These are phyloP conservation scores for Pogoniulus pusillus DNA, from an alignment of 2,797 vertebrate species.

Conservation along the genomic window DNA sequence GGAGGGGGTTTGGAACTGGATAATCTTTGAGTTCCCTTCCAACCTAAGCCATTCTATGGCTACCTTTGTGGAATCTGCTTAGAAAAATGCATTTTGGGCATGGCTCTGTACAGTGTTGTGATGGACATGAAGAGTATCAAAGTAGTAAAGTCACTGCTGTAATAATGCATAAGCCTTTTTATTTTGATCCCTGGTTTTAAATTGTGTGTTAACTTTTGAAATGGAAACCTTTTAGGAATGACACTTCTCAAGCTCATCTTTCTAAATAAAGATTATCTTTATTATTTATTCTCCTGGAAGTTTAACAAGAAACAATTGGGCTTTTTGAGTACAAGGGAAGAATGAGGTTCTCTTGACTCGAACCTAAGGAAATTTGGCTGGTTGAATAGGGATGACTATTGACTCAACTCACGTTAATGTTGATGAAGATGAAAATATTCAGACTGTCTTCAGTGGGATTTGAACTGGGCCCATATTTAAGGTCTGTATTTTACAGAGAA, in stretches of 20 bases:
- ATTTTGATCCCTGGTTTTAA: not conserved
- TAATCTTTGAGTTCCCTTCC: no score
- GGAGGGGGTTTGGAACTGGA: no score
- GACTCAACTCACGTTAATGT: slow-evolving; percentile 9
- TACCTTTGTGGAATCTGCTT: not conserved
- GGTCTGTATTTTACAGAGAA: slow-evolving; percentile 42
- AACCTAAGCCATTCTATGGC: no score
- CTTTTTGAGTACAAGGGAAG: slow-evolving; percentile 42
- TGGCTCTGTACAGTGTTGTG: not conserved
- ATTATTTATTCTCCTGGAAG: slow-evolving; percentile 33
- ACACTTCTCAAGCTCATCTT: not conserved
- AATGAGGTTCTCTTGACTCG: slow-evolving; percentile 30
- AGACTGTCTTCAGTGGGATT: slow-evolving; percentile 15
- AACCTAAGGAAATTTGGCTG: slow-evolving; percentile 39
- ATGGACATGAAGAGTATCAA: not conserved
- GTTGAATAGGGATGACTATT: slow-evolving; percentile 32
- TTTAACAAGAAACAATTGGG: slow-evolving; percentile 25
- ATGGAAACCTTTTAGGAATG: slow-evolving; percentile 8
- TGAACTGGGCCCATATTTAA: slow-evolving; percentile 27
- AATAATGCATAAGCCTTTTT: not conserved
- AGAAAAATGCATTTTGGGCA: not conserved
- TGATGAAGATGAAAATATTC: slow-evolving; percentile 43
- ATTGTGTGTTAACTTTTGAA: not conserved
- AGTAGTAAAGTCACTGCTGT: not conserved
- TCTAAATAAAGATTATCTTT: slow-evolving; percentile 14